A percentile compares a stretch with the other conserved stretches of the same genome.
These are phyloP conservation scores for Spinus olivaceus DNA, from an alignment of 2,797 vertebrate species.

Conservation along the genomic window DNA sequence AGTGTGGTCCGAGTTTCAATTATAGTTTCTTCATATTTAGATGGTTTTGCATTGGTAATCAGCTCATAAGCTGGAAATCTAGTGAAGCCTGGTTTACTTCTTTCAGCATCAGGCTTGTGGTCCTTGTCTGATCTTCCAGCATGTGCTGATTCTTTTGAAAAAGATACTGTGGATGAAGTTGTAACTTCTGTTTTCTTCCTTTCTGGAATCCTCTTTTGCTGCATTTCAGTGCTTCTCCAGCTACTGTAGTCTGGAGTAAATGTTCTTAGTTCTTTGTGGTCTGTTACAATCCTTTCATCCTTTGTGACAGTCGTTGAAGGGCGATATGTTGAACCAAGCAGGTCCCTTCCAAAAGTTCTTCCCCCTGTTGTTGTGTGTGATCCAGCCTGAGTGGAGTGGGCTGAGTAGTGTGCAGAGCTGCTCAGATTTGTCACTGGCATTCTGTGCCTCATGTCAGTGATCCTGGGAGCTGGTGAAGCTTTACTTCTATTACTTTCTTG, in stretches of 20 bases:
- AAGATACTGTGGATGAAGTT: not conserved
- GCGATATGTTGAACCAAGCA: not conserved
- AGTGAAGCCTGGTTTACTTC: constrained; percentile 3
- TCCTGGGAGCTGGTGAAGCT: constrained; percentile 44
- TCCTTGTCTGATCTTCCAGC: constrained; percentile 10
- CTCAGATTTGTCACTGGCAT: constrained; percentile 64
- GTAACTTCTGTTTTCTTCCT: constrained; percentile 20
- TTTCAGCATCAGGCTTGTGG: not conserved
- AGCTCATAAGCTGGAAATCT: constrained; percentile 30
- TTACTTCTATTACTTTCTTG: constrained; percentile 75
- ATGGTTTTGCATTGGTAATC: constrained; percentile 4
- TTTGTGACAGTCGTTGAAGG: constrained; percentile 5
- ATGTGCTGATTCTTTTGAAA: constrained; percentile 2
- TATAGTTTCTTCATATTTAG: constrained; percentile 46
- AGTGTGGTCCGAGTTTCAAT: constrained; percentile 11
- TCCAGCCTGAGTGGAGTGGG: not conserved
- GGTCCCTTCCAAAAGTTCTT: not conserved
- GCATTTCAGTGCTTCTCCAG: constrained; percentile 26
- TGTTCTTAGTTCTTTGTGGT: constrained; percentile 27
- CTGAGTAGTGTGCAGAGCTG: constrained; percentile 31
- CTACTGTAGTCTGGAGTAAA: constrained; percentile 27
- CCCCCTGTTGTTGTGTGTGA: not conserved
- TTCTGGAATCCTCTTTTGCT: constrained; percentile 35
- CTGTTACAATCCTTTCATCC: constrained; percentile 43
- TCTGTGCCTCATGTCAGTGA: constrained; percentile 70